Evolutionary conservation across 2,113 vertebrate species (phyloP), one percentile per base, ranked within the genome.

Genomic region (Tringa solitaria): DNA sequence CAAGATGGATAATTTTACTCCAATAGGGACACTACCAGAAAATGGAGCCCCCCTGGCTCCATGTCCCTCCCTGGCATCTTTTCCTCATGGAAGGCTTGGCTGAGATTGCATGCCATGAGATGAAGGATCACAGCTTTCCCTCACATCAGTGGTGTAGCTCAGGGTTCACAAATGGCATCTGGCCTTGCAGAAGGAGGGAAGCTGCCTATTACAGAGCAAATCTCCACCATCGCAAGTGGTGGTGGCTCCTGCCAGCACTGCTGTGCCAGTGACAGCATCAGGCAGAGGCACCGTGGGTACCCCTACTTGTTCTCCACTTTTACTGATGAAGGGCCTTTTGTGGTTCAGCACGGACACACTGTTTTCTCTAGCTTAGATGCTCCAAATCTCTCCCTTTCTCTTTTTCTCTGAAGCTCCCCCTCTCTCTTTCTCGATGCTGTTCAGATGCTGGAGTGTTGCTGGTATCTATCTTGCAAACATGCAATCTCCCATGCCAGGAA

Each of bases 181-280:
- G 77, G 10, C 57, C 15, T 50, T 2, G 1, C 41, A 50, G 74
- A 84, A 84, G 57, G 18, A 14, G 74, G 35, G 26, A 51, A 90
- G 19, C 23, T 84, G 45, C 27, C 54, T 84, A 17, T 28, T 37
- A 28, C 16, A 74, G 33, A 48, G 28, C 33, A 79, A 83, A 65
- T 9, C 23, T 80, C 21, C 37, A 41, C 12, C 8, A 6, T 10
- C 0, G 0, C 27, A 61, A 33, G 4, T 33, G 45, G 7, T 48
- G 43, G 9, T 84, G 74, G 12, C 22, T 85, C 24, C 61, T 87
- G 45, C 32, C 84, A 88, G 26, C 35, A 27, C 10, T 65, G 18
- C 27, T 73, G 15, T 86, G 72, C 21, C 50, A 33, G 46, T 37
- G 60, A 32, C 26, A 63, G 16, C 64, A 67, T 20, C 20, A 23